Base-by-base conservation (phyloP, 2,797 vertebrate genomes). In the Lophotriccus pileatus region DNA sequence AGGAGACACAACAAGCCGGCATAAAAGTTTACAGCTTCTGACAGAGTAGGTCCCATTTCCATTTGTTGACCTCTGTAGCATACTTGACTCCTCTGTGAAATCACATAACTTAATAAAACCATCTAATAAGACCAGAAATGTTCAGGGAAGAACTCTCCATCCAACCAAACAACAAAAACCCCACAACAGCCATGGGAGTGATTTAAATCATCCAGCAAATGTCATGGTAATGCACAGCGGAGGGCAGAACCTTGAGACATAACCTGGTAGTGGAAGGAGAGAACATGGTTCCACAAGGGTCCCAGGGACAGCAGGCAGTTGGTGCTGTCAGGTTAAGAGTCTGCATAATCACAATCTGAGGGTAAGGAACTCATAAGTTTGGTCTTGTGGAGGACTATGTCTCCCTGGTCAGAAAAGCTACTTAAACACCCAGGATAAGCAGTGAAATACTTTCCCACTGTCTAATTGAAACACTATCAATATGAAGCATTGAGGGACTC, bases 121-220 rank as follows among this genome's bases (percentile, higher is more conserved):
- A 79, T 17, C 28, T 67, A 50, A 64, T 46, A 70, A 72, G 49
- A 2, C 1, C 19, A 79, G 36, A 76, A 70, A 46, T 67, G 63
- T 81, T 84, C 30, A 37, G 15, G 27, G 22, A 9, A 13, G 14
- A 30, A 46, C 25, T 5, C 14, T 10, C 6, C 39, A 27, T 25
- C 25, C 23, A 41, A 41, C 15, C 30, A 43, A 70, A 18, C 36
- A 43, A 24, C 8, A n/a, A 47, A 10, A 1, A 0, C 3, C 4
- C 14, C 19, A 59, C 49, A 50, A 13, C 10, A 50, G n/a, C 16
- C 25, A 32, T 4, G 10, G 5, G 8, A 3, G 7, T 68, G 44
- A 39, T 46, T 73, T 34, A 37, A 67, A 76, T 41, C 2, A 72
- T 23, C 27, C 32, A 47, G 43, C 2, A 7, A 47, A 67, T 53